Base-by-base conservation (phyloP, 2,113 vertebrate genomes). In the Hippotragus niger region DNA sequence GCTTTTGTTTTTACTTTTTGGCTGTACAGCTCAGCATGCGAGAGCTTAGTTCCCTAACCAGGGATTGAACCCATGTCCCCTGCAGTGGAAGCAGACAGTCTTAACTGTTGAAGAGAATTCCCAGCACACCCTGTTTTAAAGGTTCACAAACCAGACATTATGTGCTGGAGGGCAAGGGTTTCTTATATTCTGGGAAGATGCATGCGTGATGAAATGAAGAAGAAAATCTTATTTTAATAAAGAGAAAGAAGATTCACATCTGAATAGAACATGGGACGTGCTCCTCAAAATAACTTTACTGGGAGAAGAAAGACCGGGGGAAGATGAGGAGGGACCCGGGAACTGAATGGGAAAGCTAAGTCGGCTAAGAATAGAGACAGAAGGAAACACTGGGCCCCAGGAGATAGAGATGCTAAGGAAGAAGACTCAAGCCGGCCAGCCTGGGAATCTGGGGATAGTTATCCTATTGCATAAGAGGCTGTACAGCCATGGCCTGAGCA, bases 341-440 rank as follows among this genome's bases (percentile, higher is more conserved):
- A 62, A 88, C 19, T 27, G 84, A 76, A 82, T 14, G 67, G 90
- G 13, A 67, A 62, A 53, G 87, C 64, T 50, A 53, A 92, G 91
- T 2, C 36, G 27, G 95, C 96, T 94, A 95, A 97, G 25, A 96
- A 97, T 93, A 98, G 97, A 96, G 91, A 55, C 94, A 96, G 94
- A 94, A 96, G 97, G 98, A 97, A 97, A 93, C 23, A 2, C 84
- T 96, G 76, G 67, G 0, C 91, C 25, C 7, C 43, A 19, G 95
- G 88, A 97, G 98, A 98, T n/a, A 98, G 92, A 81, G 84, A 64
- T 0, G 14, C 60, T 45, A 84, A 81, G 98, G 95, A 90, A 92
- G 94, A 27, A 88, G 36, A 52, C 5, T 43, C 93, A 43, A 80
- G 96, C 84, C 0, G 80, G 87, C 7, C 1, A 9, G 97, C 29